Percentiles rank a stretch among this genome's conserved stretches.
These are phyloP conservation scores for Anguilla rostrata DNA, from an alignment of 2,113 vertebrate genomes.

Conservation along the genomic window DNA sequence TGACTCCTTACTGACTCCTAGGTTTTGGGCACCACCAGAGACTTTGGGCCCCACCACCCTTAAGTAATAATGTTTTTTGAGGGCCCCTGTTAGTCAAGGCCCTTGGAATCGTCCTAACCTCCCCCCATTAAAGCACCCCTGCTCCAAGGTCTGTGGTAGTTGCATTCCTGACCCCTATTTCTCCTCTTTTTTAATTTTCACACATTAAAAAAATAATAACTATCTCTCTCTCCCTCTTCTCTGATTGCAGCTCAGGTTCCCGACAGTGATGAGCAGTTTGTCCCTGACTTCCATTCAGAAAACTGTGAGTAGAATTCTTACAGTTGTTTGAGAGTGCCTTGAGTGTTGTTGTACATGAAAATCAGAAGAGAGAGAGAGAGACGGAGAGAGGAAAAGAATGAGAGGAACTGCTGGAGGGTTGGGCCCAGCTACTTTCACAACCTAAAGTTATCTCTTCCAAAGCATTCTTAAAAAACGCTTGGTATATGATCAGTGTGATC, in stretches of 20 bases:
- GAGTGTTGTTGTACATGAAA: background rate
- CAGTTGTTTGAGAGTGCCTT: conserved; percentile 16
- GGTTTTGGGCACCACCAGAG: no score
- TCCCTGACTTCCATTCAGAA: conserved; percentile 96
- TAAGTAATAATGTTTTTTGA: no score
- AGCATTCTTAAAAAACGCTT: conserved; percentile 43
- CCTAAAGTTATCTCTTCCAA: conserved; percentile 47
- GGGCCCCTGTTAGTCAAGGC: no score
- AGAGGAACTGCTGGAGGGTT: conserved; percentile 47
- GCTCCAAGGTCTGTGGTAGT: background rate
- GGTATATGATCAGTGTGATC: conserved; percentile 32
- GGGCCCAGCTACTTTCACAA: conserved; percentile 39
- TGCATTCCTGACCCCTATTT: background rate
- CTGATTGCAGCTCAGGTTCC: conserved; percentile 91
- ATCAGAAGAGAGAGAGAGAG: conserved; percentile 22
- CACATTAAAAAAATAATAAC: conserved; percentile 6
- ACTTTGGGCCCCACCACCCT: no score
- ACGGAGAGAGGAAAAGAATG: conserved; percentile 21
- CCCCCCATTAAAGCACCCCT: no score
- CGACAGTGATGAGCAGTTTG: conserved; percentile 95
- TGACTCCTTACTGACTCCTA: background rate
- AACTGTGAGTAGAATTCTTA: conserved; percentile 82
- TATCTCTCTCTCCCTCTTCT: conserved; percentile 30
- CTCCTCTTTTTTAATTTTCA: conserved; percentile 16
- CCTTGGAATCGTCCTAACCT: no score